Base-by-base conservation (phyloP, 2,888 invertebrate genomes). In the Lasioglossum malachurum region DNA sequence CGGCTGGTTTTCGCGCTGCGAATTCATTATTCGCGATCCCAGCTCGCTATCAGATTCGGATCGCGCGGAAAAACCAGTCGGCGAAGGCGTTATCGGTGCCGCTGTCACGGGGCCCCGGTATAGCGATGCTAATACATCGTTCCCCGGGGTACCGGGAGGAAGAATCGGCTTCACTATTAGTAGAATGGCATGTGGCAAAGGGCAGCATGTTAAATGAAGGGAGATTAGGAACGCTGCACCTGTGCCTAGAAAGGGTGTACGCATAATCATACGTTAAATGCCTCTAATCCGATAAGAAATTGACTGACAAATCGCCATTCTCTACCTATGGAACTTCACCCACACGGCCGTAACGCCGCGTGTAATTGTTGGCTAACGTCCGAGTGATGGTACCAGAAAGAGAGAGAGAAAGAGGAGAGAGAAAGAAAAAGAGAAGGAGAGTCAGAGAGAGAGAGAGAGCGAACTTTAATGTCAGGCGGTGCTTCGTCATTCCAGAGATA, bases 261-360 rank as follows among this genome's bases (percentile, higher is more conserved):
- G 87, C 82, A 82, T 87, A 88, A 91, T 91, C 88, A 84, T 88
- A 83, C 86, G 81, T 91, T 91, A 91, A 91, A 88, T 88, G 87
- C 75, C 81, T 88, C 86, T 91, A 91, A 91, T 91, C 90, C 87
- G 91, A 92, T 92, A 91, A 92, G 91, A 84, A 90, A 91, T 92
- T 89, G 90, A 88, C 89, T 90, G 91, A 91, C 91, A 92, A 92
- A 92, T 92, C 88, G 89, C 83, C 83, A 86, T 88, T 88, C 86
- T 84, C 75, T 71, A 16, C 19, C 80, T 49, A 67, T 75, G 74
- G 60, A 84, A 85, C 79, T n/a, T 71, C 89, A 87, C 86, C 87
- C 80, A 81, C 88, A 87, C 80, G 77, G 53, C 67, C 69, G 49
- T 75, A 79, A 76, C 57, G 72, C 57, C 81, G 75, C 81, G 80